phyloP scores from a whole-genome alignment of 2,888 invertebrate species.

The Aphidoletes aphidimyza region DNA sequence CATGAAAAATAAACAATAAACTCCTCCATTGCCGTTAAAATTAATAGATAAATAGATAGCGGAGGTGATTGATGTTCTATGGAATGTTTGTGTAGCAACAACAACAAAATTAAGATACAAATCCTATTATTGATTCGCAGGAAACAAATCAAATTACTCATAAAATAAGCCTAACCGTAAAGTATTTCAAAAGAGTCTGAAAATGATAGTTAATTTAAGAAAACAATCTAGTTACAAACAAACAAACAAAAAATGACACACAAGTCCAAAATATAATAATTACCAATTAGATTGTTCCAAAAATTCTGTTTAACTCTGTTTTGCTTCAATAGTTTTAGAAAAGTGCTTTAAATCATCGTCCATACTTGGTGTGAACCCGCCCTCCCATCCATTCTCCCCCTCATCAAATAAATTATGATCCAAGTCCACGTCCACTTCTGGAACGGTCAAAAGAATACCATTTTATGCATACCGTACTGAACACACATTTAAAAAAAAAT shows the following conservation, averaged over 20 bases:
- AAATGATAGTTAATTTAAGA: not conserved
- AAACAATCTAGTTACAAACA: not conserved
- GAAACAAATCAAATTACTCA: not conserved
- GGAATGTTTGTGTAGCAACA: not conserved
- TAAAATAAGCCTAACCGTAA: not conserved
- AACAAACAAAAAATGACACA: not conserved
- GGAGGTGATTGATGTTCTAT: not conserved
- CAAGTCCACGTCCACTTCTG: no score
- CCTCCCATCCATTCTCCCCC: no score
- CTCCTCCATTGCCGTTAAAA: not conserved
- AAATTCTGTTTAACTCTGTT: not conserved
- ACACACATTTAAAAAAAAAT: no score
- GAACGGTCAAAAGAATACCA: no score
- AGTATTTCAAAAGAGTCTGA: not conserved
- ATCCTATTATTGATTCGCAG: no score
- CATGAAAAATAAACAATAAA: not conserved
- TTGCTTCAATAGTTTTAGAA: slow-evolving; percentile 11
- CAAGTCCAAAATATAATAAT: not conserved
- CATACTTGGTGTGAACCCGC: no score
- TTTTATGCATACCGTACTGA: no score
- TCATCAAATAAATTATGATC: no score
- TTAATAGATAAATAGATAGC: not conserved
- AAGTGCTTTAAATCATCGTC: slow-evolving; percentile 36
- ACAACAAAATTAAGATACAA: not conserved
- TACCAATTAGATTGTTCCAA: not conserved